These are phyloP conservation scores for Acanthisitta chloris DNA, from an alignment of 2,113 vertebrate genomes.

Conservation along the genomic window DNA sequence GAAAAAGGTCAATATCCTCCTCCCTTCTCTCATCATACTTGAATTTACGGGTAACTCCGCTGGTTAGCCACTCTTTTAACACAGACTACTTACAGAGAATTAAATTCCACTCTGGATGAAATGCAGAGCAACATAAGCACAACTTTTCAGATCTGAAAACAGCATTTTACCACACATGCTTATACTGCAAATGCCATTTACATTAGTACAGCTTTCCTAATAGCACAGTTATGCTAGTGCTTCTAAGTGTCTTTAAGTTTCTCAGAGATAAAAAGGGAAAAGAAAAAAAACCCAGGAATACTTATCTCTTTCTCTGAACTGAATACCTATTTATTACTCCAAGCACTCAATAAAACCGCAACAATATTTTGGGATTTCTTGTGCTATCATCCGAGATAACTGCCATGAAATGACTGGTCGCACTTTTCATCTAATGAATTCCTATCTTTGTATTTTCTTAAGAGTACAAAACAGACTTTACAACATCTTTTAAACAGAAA, in stretches of 20 bases:
- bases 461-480: background rate
- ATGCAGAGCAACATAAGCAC: background rate
- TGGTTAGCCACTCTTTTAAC: background rate
- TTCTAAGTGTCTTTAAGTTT: background rate
- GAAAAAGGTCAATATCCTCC: background rate
- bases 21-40: background rate
- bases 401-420: background rate
- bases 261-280: background rate
- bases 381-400: background rate
- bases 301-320: background rate
- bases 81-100: background rate
- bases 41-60: background rate
- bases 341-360: background rate
- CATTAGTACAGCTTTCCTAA: background rate
- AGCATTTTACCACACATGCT: background rate
- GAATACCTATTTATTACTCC: background rate
- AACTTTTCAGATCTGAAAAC: background rate
- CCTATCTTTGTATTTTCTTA: background rate
- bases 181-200: background rate
- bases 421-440: background rate
- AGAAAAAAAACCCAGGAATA: background rate
- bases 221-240: background rate
- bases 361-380: background rate
- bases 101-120: background rate
- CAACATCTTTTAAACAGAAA: background rate